Evolutionary conservation across 2,113 vertebrate genomes (phyloP).

Genomic region (Mus spicilegus): DNA sequence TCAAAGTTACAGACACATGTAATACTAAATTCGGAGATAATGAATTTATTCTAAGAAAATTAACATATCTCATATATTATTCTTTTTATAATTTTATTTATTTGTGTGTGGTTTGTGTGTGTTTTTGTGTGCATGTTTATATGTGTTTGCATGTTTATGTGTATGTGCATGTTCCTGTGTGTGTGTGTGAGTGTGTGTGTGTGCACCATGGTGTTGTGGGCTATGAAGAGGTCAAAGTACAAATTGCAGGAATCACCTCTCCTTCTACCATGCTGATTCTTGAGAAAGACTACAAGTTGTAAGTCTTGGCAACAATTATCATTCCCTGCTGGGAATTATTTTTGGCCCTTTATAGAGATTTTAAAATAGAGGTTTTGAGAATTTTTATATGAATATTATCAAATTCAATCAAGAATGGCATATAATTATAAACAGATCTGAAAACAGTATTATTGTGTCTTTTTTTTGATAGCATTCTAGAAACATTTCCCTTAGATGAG

Average conservation of each 20-base stretch:
- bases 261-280: not conserved
- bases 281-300: not conserved
- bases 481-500: not conserved
- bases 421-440: not conserved
- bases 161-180: not conserved
- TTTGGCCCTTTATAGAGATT: not conserved
- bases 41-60: not conserved
- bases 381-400: not conserved
- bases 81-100: not conserved
- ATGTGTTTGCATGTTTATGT: not conserved
- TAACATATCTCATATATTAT: not conserved
- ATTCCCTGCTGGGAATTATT: not conserved
- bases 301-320: not conserved
- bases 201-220: not conserved
- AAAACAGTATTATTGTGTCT: not conserved
- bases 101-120: not conserved
- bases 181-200: not conserved
- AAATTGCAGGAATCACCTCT: not conserved
- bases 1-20: not conserved
- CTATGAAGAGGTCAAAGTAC: not conserved
- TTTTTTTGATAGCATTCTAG: not conserved
- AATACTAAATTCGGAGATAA: not conserved
- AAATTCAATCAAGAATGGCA: not conserved
- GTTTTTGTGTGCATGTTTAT: not conserved
- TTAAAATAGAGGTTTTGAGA: not conserved